Evolutionary conservation across 2,797 vertebrate species (phyloP), one percentile per base, ranked within the genome.

Genomic region (Limosa lapponica): DNA sequence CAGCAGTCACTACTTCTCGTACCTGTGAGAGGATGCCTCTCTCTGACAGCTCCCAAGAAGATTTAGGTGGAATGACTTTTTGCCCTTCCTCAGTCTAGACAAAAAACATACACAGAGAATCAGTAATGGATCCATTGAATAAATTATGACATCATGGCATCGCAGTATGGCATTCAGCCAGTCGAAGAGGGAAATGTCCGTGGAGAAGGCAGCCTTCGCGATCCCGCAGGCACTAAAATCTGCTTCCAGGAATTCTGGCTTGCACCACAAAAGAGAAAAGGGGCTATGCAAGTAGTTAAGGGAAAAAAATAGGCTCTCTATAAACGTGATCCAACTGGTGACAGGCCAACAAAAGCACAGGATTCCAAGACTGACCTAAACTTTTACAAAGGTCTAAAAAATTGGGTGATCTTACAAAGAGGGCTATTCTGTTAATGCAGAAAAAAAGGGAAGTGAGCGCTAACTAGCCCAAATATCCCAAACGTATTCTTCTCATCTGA

Each of bases 61-160:
- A 91, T 19, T 86, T 48, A 28, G 97, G 88, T 2, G 36, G 84
- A 7, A 80, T 87, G 55, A 82, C 89, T 96, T 97, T 97, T 87
- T 97, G 94, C 87, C 98, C 96, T 82, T 96, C 97, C 84, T 98
- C 90, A 20, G 94, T 96, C 98, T 99, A 97, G 86, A 93, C 34
- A 59, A 86, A 79, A 82, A 91, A 89, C 43, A 93, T 85, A 96
- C 75, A 92, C 54, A 90, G 34, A 94, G 78, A 96, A 82, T 36
- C 80, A 75, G 52, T 91, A 82, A 78, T 36, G 23, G 87, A 72
- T 67, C 66, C n/a, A 13, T 25, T 49, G 77, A 83, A 93, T 78
- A 84, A 91, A 86, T 67, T 44, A 43, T 32, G 39, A 22, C 61
- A 43, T 43, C 43, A 43, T 64, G 61, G 39, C 61, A 44, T 27